Percentiles rank a stretch among this genome's conserved stretches.
Evolutionary conservation across 2,888 invertebrate genomes (phyloP).

Genomic region (Drosophila mayaguana): DNA sequence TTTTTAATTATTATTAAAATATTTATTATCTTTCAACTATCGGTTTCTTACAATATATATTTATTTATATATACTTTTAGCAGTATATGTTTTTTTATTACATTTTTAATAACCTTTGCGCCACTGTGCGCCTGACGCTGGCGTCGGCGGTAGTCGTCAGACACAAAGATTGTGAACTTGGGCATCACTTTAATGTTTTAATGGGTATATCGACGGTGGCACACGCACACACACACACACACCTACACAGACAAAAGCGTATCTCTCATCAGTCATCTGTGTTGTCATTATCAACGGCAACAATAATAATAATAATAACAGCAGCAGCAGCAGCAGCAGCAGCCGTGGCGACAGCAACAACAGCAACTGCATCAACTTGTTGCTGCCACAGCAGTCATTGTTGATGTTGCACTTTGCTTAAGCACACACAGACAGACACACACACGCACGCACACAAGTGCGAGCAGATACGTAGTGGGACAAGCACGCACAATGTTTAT

Average conservation of each 20-base stretch:
- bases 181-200: constrained; percentile 52
- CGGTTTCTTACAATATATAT: neutral
- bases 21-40: neutral
- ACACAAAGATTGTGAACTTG: constrained; percentile 61
- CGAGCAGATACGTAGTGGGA: constrained; percentile 14
- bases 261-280: constrained; percentile 64
- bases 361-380: constrained; percentile 63
- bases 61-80: neutral
- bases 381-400: constrained; percentile 52
- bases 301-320: constrained; percentile 42
- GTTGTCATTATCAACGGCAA: constrained; percentile 75
- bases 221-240: constrained; percentile 1
- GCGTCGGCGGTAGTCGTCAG: constrained; percentile 27
- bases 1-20: neutral
- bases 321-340: constrained; percentile 13
- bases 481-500: constrained; percentile 57
- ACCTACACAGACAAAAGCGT: constrained; percentile 5
- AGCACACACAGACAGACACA: constrained; percentile 39
- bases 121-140: constrained; percentile 41
- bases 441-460: constrained; percentile 26
- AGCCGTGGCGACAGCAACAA: constrained; percentile 13
- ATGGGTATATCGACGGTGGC: constrained; percentile 54
- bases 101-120: neutral
- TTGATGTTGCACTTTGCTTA: constrained; percentile 67
- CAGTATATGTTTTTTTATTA: neutral